Percentiles rank a stretch among this genome's conserved stretches.
Conservation (phyloP, 2,113 vertebrate genomes). For the Micronycteris hirsuta region DNA sequence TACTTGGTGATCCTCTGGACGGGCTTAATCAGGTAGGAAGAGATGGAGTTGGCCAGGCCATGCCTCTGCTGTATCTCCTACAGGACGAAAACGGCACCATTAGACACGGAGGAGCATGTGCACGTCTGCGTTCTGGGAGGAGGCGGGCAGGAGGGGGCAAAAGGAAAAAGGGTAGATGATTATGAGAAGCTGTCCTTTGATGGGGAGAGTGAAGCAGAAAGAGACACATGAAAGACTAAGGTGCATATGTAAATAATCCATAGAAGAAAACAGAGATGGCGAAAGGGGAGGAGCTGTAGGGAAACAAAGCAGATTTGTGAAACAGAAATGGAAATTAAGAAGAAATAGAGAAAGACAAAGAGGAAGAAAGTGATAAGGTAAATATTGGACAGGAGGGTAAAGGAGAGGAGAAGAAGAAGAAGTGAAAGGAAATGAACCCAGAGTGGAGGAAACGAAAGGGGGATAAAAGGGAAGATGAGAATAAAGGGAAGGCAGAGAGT, state of each 20-base stretch:
- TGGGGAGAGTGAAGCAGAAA: background rate
- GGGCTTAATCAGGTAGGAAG: constrained; percentile 98
- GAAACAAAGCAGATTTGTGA: background rate
- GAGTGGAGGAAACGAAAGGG: background rate
- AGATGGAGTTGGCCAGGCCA: constrained; percentile 96
- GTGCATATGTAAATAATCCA: background rate
- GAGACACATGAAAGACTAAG: background rate
- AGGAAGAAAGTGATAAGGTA: background rate
- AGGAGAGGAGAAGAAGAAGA: background rate
- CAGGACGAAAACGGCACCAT: constrained; percentile 37
- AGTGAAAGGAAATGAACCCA: background rate
- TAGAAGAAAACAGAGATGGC: background rate
- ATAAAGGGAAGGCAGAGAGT: background rate
- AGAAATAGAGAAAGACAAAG: background rate
- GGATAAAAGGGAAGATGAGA: background rate
- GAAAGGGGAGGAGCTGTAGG: background rate
- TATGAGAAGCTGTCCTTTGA: background rate
- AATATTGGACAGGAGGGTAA: background rate
- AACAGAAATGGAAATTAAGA: background rate
- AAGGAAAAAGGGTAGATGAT: background rate
- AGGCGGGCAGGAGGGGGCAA: background rate
- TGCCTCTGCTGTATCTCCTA: constrained; percentile 98
- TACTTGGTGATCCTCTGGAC: constrained; percentile 99
- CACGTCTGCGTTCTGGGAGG: background rate
- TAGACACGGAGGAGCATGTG: background rate